Conservation (phyloP, 2,113 vertebrate genomes). For the Axis porcinus region DNA sequence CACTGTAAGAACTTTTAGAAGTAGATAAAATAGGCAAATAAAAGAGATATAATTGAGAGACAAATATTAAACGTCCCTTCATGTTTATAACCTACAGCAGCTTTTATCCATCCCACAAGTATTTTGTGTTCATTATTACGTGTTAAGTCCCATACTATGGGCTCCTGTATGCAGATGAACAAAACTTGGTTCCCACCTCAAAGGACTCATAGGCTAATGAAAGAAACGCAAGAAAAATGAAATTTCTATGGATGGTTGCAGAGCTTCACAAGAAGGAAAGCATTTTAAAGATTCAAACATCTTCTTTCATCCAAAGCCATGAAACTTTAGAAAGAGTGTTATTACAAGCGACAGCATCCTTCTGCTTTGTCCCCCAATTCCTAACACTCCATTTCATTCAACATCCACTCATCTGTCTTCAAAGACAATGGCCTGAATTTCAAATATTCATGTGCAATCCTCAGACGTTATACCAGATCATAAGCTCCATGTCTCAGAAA, state of each 20-base stretch:
- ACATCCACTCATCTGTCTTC: neutral
- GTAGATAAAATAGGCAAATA: neutral
- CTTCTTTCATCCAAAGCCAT: neutral
- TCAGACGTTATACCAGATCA: neutral
- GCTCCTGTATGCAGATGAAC: neutral
- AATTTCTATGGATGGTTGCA: neutral
- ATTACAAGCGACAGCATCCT: neutral
- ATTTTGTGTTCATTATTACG: neutral
- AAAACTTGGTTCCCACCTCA: neutral
- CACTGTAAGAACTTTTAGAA: neutral
- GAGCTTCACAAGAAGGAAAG: neutral
- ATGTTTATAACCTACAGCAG: neutral
- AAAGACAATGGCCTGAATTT: neutral
- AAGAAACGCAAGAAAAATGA: neutral
- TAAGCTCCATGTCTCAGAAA: neutral
- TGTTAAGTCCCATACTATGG: neutral
- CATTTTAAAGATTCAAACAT: neutral
- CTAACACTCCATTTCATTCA: neutral
- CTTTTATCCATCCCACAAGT: neutral
- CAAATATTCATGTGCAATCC: neutral
- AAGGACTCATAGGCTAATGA: neutral
- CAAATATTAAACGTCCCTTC: neutral
- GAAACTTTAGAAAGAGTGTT: neutral
- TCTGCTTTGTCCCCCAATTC: neutral
- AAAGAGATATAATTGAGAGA: neutral